Base-by-base conservation (phyloP, 2,113 vertebrate genomes). In the Megaceryle maxima region DNA sequence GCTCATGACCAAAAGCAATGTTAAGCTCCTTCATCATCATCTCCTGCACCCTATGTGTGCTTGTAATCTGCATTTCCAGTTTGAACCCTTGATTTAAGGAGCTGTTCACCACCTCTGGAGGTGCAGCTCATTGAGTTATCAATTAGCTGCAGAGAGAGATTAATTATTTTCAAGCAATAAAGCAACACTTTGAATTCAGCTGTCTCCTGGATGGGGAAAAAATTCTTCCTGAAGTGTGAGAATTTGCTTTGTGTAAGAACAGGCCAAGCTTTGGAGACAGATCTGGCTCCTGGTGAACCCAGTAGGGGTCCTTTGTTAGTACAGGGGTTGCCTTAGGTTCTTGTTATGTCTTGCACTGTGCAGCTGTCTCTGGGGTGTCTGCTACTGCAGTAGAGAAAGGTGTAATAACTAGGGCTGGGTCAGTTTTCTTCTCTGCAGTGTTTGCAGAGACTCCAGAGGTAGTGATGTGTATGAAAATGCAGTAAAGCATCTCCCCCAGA, bases 291-390 rank as follows among this genome's bases (percentile, higher is more conserved):
- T 35, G 44, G 10, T 48, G 87, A 74, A 17, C 55, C 50, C 63
- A 50, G 19, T 41, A 57, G 68, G 79, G 13, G 12, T 48, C 20
- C 29, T 55, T 26, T 62, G 39, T 63, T 80, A 48, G 66, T 35
- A 13, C 37, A 62, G 25, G 20, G 8, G 3, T 13, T 87, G 22
- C 56, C 93, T 83, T 53, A 56, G 46, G 29, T 53, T 83, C 68
- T 86, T 8, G 28, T 16, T 33, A 13, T 1, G 6, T 46, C 60
- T 93, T 67, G 11, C 5, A 68, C 9, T 8, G 12, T 0, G 0
- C 26, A 44, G 5, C 39, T 75, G 2, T 24, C 66, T 86, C 63
- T 41, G 10, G 16, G 35, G n/a, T 73, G 63, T 43, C 59, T 57
- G 33, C 68, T 67, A 5, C 14, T 60, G 55, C 57, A 69, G 41